A percentile compares a stretch with the other conserved stretches of the same genome.
Evolutionary conservation across 2,113 vertebrate species (phyloP).

Genomic region (Poeciliopsis prolifica): DNA sequence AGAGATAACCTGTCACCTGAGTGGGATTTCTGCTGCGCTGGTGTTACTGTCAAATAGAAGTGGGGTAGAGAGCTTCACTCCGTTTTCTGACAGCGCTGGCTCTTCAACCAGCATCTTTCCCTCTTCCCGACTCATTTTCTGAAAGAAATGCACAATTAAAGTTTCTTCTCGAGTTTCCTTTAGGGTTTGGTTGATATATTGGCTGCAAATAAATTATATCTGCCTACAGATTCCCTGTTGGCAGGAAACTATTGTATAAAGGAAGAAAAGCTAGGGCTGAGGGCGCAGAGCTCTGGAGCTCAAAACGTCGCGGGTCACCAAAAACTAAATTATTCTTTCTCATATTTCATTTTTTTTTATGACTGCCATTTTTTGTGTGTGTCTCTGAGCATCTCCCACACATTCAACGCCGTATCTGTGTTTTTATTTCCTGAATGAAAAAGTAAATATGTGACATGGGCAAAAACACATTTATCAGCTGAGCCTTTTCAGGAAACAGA

Average conservation of each 20-base stretch:
- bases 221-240: slow-evolving; percentile 12
- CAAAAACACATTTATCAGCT: slow-evolving; percentile 43
- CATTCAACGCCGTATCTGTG: slow-evolving; percentile 1
- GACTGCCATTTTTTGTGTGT: slow-evolving; percentile 5
- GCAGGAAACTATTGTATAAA: slow-evolving; percentile 54
- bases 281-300: slow-evolving; percentile 10
- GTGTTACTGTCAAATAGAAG: slow-evolving; percentile 49
- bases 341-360: slow-evolving; percentile 23
- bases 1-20: slow-evolving; percentile 16
- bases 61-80: slow-evolving; percentile 1
- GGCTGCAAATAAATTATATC: slow-evolving; percentile 9
- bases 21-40: slow-evolving; percentile 54
- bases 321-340: slow-evolving; percentile 37
- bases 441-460: slow-evolving; percentile 29
- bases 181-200: slow-evolving; percentile 20
- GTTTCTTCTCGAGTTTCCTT: neutral
- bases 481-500: slow-evolving; percentile 30
- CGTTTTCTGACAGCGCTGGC: neutral
- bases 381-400: slow-evolving; percentile 7
- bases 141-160: slow-evolving; percentile 10
- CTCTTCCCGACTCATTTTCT: neutral
- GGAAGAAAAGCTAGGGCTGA: slow-evolving; percentile 50
- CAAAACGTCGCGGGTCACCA: slow-evolving; percentile 31
- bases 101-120: neutral
- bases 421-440: slow-evolving; percentile 34